Base-by-base conservation (phyloP, 1,140 invertebrate species). In the Brachionus calyciflorus region DNA sequence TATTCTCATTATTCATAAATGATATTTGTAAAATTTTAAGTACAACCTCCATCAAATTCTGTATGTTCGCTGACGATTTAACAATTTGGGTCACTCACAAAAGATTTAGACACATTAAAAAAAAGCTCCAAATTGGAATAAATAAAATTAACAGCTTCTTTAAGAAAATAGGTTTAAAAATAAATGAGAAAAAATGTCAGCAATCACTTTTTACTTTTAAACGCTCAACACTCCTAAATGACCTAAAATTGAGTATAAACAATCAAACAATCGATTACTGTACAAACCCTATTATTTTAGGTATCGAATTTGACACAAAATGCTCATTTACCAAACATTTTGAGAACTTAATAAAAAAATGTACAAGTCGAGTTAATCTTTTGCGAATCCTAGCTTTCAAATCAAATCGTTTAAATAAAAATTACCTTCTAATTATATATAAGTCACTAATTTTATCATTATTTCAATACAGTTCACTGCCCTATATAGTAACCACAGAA, bases 181-280 rank as follows among this genome's bases (percentile, higher is more conserved):
- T 55, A 55, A 55, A 55, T 55, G 51, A n/a, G n/a, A n/a, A n/a
- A n/a, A n/a, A n/a, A n/a, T n/a, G n/a, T 55, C 51, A 55, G 28
- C 51, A 55, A 28, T 55, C 17, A 9, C 6, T 26, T 12, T 55
- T 55, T 26, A 55, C 51, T 14, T 26, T 26, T 12, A 24, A 55
- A 55, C 6, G 28, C 19, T 24, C 19, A 26, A 5, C 6, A 55
- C 9, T 28, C 28, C 19, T 26, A 26, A 26, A 26, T 24, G 28
- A 55, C 24, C 26, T 55, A 24, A 55, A 24, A 4, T 26, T 55
- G 10, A 55, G 17, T 14, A 55, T 55, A 17, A 55, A 55, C 7
- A 55, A 55, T 28, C 51, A 55, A 55, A 10, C 26, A 14, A 55
- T 55, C 14, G 21, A 55, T 26, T 24, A 26, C 26, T 2, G 21